These are phyloP conservation scores for Erinaceus europaeus DNA, from an alignment of 2,113 vertebrate species.

Conservation along the genomic window DNA sequence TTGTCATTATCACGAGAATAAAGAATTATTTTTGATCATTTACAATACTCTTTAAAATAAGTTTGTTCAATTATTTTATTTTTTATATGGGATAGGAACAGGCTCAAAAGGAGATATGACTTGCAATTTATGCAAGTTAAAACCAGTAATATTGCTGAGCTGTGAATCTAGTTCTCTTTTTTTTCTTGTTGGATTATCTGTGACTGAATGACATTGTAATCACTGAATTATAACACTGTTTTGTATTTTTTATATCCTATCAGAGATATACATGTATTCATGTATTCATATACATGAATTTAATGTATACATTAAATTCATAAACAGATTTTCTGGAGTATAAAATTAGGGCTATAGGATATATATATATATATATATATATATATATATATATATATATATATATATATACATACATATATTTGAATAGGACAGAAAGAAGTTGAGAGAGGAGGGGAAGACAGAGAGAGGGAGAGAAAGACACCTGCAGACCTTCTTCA, in stretches of 20 bases:
- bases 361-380: too few species aligned
- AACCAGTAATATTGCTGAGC: not conserved
- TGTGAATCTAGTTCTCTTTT: not conserved
- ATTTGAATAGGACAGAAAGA: too few species aligned
- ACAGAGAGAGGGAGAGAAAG: too few species aligned
- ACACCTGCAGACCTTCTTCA: too few species aligned
- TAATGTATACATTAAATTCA: not conserved
- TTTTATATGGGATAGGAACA: not conserved
- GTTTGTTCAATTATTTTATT: not conserved
- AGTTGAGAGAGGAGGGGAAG: too few species aligned
- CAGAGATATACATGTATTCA: not conserved
- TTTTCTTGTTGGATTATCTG: not conserved
- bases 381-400: too few species aligned
- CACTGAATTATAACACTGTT: not conserved
- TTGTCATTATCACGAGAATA: not conserved
- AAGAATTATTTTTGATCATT: not conserved
- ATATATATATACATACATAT: too few species aligned
- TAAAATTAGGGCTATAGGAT: not conserved
- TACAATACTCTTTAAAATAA: not conserved
- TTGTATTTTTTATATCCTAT: not conserved
- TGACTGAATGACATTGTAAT: not conserved
- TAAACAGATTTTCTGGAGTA: not conserved
- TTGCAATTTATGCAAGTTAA: not conserved
- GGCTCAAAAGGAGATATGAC: not conserved
- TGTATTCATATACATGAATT: too few species aligned